Conservation (phyloP, 2,797 vertebrate species). For the Myotis daubentonii region DNA sequence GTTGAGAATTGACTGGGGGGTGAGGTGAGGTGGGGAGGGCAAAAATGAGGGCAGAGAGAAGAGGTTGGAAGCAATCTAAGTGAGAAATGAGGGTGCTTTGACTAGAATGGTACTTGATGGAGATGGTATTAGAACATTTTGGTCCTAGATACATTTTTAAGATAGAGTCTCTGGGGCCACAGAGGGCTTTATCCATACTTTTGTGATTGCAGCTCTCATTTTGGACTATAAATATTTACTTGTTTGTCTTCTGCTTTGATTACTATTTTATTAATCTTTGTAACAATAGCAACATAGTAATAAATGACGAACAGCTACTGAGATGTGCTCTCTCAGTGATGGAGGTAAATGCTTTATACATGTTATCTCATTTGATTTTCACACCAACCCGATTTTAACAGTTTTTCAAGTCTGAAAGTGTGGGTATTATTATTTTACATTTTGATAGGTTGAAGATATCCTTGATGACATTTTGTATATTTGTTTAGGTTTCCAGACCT, state of each 20-base stretch:
- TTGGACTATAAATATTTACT: background rate
- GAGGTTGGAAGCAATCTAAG: background rate
- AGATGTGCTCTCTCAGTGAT: background rate
- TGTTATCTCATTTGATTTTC: background rate
- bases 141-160: background rate
- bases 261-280: background rate
- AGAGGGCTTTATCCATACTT: background rate
- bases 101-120: background rate
- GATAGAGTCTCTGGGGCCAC: background rate
- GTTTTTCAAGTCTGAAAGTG: background rate
- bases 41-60: background rate
- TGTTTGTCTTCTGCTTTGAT: background rate
- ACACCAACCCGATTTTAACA: background rate
- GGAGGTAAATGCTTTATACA: background rate
- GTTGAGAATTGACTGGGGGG: background rate
- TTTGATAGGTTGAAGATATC: background rate
- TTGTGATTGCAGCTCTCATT: background rate
- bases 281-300: background rate
- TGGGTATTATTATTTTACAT: background rate
- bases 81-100: background rate
- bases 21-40: background rate
- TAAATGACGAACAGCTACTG: background rate
- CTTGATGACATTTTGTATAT: background rate
- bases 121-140: background rate
- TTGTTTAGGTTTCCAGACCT: background rate